Conservation (phyloP, 2,797 vertebrate genomes). For the Spinibarbus caldwelli region DNA sequence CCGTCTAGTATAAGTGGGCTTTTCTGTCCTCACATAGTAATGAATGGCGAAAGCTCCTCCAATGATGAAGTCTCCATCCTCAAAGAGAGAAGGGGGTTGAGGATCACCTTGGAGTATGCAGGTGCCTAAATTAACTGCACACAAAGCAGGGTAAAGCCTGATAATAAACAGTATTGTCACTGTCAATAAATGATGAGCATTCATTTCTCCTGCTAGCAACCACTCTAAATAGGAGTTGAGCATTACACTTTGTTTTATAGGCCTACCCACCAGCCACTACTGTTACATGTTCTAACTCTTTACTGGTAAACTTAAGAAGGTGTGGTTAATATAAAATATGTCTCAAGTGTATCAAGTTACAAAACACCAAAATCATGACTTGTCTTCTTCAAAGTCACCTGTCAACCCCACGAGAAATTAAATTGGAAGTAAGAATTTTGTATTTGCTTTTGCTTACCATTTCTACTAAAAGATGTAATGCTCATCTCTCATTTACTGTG, state of each 20-base stretch:
- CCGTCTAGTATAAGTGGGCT: conserved; percentile 20
- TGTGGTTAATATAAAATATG: not conserved
- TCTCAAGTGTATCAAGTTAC: not conserved
- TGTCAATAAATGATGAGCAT: not conserved
- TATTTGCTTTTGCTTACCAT: not conserved
- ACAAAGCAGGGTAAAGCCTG: not conserved
- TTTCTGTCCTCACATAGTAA: conserved; percentile 10
- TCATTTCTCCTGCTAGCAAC: not conserved
- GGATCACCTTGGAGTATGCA: conserved; percentile 43
- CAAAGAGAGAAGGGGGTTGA: conserved; percentile 30
- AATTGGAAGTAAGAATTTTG: not conserved
- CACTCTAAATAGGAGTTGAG: not conserved
- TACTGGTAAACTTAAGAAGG: not conserved
- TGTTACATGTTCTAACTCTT: not conserved
- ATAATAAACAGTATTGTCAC: conserved; percentile 17
- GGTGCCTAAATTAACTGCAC: not conserved
- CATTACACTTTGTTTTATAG: not conserved
- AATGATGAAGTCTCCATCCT: conserved; percentile 54
- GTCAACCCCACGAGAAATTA: not conserved
- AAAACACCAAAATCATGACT: not conserved
- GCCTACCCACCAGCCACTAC: not conserved
- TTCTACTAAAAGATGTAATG: not conserved
- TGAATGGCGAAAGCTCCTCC: conserved; percentile 57
- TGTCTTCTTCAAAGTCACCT: not conserved
- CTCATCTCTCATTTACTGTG: not conserved